A percentile compares a stretch with the other conserved stretches of the same genome.
phyloP scores from a whole-genome alignment of 2,113 vertebrate genomes.

The Enhydra lutris region DNA sequence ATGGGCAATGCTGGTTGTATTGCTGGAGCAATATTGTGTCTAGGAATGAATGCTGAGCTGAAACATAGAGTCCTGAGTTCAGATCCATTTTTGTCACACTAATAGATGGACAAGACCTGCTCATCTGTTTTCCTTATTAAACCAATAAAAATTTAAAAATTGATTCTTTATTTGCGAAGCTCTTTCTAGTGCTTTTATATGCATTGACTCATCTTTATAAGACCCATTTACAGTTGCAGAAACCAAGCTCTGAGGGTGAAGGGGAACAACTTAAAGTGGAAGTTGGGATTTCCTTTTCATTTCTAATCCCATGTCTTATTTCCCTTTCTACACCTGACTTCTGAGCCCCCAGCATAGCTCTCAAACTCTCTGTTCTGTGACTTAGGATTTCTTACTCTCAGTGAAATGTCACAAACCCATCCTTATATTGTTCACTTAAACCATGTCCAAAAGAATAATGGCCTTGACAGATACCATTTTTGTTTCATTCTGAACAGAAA shows the following conservation, averaged over 20 bases:
- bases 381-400: background rate
- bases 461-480: background rate
- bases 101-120: background rate
- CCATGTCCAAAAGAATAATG: background rate
- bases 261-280: background rate
- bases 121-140: background rate
- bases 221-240: background rate
- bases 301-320: background rate
- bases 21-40: background rate
- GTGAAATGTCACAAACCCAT: background rate
- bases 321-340: too few species aligned
- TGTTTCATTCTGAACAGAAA: constrained; percentile 6
- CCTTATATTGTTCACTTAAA: background rate
- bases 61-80: background rate
- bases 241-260: background rate
- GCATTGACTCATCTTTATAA: background rate
- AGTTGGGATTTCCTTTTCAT: background rate
- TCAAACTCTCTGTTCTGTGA: background rate
- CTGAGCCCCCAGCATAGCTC: background rate
- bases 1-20: background rate
- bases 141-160: background rate
- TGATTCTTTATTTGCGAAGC: background rate
- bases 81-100: background rate
- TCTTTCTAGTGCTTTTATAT: background rate
- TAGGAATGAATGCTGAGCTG: background rate